phyloP scores from a whole-genome alignment of 1,140 invertebrate genomes.

The Oreohelix idahoensis region DNA sequence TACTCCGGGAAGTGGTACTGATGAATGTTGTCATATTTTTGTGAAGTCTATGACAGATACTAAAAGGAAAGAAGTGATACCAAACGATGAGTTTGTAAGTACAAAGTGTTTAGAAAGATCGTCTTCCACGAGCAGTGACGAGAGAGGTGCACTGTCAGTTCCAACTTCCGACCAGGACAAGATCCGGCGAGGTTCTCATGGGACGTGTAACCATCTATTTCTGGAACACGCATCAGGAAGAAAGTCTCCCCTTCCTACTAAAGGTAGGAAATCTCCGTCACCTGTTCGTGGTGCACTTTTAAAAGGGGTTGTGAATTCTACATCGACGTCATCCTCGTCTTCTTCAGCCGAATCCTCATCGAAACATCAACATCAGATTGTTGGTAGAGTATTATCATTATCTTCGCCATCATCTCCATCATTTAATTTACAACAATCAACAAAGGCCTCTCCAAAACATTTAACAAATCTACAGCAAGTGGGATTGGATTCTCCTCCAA shows the following conservation, averaged over 20 bases:
- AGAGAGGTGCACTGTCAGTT: conserved; percentile 4
- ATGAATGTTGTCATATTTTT: neutral
- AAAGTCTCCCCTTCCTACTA: conserved; percentile 13
- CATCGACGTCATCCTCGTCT: conserved; percentile 21
- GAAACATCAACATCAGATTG: neutral
- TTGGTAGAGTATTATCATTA: neutral
- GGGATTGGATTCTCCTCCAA: neutral
- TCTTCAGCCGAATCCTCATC: conserved; percentile 24
- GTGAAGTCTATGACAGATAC: neutral
- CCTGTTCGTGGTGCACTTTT: conserved; percentile 10
- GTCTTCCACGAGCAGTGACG: conserved; percentile 38
- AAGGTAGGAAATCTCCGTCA: conserved; percentile 22
- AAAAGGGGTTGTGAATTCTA: conserved; percentile 14
- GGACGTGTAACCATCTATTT: conserved; percentile 37
- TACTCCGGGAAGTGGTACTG: neutral
- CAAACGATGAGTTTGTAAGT: neutral
- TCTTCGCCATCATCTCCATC: conserved; percentile 20
- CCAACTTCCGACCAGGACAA: neutral
- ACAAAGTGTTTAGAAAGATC: conserved; percentile 25
- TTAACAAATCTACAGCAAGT: neutral
- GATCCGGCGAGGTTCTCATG: conserved; percentile 20
- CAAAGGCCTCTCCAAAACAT: conserved; percentile 13
- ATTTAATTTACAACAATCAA: neutral
- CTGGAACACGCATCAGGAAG: conserved; percentile 14
- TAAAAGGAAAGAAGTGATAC: conserved; percentile 5